Percentiles rank a stretch among this genome's conserved stretches.
Evolutionary conservation across 2,113 vertebrate species (phyloP).

Genomic region (Gadus chalcogrammus): DNA sequence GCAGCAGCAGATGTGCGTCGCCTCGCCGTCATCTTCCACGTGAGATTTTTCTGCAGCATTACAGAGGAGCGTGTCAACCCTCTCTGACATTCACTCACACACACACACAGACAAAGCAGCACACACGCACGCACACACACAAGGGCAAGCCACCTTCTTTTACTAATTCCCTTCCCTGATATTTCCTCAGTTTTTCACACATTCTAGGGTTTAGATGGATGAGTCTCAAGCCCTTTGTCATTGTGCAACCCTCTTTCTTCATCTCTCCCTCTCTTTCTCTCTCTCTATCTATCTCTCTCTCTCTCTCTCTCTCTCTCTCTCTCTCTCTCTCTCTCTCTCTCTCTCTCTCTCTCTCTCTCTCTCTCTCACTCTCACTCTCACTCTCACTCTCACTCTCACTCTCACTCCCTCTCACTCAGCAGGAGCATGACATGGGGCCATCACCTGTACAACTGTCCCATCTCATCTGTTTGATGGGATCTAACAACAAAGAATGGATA

Average conservation of each 20-base stretch:
- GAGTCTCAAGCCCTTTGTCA: too few species aligned
- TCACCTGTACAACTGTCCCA: slow-evolving; percentile 53
- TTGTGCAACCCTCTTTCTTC: too few species aligned
- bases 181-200: slow-evolving; percentile 56
- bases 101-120: slow-evolving; percentile 32
- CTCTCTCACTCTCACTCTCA: slow-evolving; percentile 7
- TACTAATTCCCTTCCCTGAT: slow-evolving; percentile 63
- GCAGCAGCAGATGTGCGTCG: slow-evolving; percentile 64
- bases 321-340: slow-evolving; percentile 12
- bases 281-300: neutral
- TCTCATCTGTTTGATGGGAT: slow-evolving; percentile 49
- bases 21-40: slow-evolving; percentile 58
- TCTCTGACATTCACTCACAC: slow-evolving; percentile 59
- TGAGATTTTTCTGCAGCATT: slow-evolving; percentile 61
- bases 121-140: slow-evolving; percentile 23
- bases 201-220: slow-evolving; percentile 41
- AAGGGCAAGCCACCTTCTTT: slow-evolving; percentile 56
- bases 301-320: slow-evolving; percentile 13
- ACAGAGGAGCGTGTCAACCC: slow-evolving; percentile 47
- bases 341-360: neutral
- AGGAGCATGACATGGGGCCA: slow-evolving; percentile 61
- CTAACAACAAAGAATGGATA: slow-evolving; percentile 33
- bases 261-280: slow-evolving; percentile 33
- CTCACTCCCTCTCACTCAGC: slow-evolving; percentile 24
- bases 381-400: neutral